Conservation (phyloP, 1,140 invertebrate genomes). For the Tetragonula clypearis region DNA sequence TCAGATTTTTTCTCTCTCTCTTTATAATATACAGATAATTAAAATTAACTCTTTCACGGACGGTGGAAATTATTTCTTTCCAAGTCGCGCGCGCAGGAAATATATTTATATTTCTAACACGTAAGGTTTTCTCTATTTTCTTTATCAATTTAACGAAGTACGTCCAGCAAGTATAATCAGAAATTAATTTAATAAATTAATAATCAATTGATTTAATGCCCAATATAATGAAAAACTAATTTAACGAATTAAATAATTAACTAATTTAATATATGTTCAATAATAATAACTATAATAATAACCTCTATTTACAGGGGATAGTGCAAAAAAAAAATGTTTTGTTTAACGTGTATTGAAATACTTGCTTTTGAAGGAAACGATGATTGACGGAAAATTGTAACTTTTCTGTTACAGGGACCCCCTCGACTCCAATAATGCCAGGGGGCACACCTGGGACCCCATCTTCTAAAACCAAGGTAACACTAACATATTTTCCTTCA, state of each 20-base stretch:
- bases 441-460: slow-evolving; percentile 89
- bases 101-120: neutral
- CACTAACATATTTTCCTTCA: neutral
- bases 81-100: neutral
- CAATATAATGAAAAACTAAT: no score
- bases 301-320: no score
- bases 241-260: no score
- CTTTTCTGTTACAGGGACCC: slow-evolving; percentile 82
- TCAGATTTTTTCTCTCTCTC: neutral
- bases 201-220: no score
- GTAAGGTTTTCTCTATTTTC: no score
- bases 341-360: no score
- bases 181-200: no score
- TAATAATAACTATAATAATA: no score
- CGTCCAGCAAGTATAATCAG: no score
- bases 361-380: neutral
- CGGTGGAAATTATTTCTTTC: neutral
- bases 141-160: no score
- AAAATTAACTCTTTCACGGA: neutral
- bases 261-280: no score
- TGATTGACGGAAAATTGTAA: neutral
- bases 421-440: slow-evolving; percentile 87
- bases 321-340: no score
- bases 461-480: slow-evolving; percentile 88
- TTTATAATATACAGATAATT: neutral